Percentiles rank a stretch among this genome's conserved stretches.
Evolutionary conservation across 2,113 vertebrate species (phyloP).

Genomic region (Andinoacara biseriatus): DNA sequence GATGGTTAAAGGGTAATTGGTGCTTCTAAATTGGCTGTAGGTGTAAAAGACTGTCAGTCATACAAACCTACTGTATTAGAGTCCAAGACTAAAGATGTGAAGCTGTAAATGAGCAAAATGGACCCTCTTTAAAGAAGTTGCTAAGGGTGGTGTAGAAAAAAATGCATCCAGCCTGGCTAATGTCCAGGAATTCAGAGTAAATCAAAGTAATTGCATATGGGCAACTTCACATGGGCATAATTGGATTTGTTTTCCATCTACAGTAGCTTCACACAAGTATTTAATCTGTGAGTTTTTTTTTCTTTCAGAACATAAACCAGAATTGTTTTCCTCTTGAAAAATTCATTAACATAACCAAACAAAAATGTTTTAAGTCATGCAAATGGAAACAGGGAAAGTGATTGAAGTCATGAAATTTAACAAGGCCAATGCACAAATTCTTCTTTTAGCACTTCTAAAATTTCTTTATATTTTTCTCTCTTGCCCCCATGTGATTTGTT

Average conservation of each 20-base stretch:
- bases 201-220: background rate
- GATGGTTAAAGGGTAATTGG: background rate
- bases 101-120: background rate
- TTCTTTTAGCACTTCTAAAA: background rate
- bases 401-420: slow-evolving; percentile 19
- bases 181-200: background rate
- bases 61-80: background rate
- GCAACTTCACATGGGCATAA: background rate
- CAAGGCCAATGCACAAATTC: background rate
- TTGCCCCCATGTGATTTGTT: background rate
- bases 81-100: background rate
- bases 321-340: background rate
- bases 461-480: background rate
- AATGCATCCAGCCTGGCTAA: background rate
- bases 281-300: background rate
- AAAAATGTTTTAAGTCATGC: slow-evolving; percentile 25
- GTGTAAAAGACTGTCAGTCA: background rate
- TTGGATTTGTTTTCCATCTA: background rate
- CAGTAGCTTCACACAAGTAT: background rate
- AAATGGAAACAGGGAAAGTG: slow-evolving; percentile 5
- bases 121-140: background rate
- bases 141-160: background rate
- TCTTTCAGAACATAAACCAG: background rate
- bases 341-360: background rate
- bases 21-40: background rate